Evolutionary conservation across 2,888 invertebrate genomes (phyloP), one percentile per base, ranked within the genome.

Genomic region (Acronicta leporina): DNA sequence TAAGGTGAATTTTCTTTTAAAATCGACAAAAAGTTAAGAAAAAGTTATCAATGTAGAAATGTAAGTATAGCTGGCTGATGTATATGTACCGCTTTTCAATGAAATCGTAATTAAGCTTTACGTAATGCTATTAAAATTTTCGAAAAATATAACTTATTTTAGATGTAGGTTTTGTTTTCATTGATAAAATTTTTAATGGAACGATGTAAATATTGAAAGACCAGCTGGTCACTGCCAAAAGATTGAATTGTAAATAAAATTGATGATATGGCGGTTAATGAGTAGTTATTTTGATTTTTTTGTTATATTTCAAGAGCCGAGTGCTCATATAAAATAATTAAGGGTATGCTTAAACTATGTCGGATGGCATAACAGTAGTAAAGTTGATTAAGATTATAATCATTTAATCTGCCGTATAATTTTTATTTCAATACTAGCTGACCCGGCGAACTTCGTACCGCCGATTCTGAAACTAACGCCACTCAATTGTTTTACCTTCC

Each of bases 161-260:
- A 85, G 85, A 40, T 77, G 64, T 82, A 86, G 63, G 43, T 66
- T 76, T 77, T 70, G 66, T 71, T 78, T 68, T 73, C 40, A 43
- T 61, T 62, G 13, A 44, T 56, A 35, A 53, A 59, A 55, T 58
- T 9, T 75, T 59, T 76, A 76, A 68, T 59, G 63, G 63, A 44
- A 56, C 47, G 55, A 25, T 75, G 68, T 79, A 79, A 50, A 77
- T 71, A 77, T 79, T 30, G 68, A 77, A 8, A 77, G 85, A 83
- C 92, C 92, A 91, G 92, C 93, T 73, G 87, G 87, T 86, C 92
- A 92, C 93, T 92, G 92, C 93, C 92, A 87, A 84, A 81, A 10
- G 59, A 76, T 68, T 69, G 85, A 79, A 76, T 66, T 87, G 86
- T 88, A 87, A 57, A 87, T 86, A 88, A 61, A 67, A 71, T 40